Percentiles rank a stretch among this genome's conserved stretches.
These are phyloP conservation scores for Drosophila sechellia DNA, from an alignment of 1,140 invertebrate genomes.

Conservation along the genomic window DNA sequence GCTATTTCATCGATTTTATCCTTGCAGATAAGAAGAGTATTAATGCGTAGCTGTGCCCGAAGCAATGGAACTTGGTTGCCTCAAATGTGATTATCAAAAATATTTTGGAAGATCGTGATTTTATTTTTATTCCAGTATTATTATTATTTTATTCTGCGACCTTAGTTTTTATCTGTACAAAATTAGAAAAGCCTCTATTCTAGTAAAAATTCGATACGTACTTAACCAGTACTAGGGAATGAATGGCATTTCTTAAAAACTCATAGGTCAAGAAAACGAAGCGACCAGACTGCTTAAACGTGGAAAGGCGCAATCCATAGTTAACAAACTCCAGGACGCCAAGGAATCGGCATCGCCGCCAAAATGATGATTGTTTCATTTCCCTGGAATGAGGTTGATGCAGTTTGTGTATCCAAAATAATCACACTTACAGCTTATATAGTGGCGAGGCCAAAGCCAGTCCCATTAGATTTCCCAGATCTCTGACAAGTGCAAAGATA, in stretches of 20 bases:
- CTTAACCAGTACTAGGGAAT: constrained; percentile 45
- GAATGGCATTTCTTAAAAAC: constrained; percentile 52
- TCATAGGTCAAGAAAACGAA: constrained; percentile 63
- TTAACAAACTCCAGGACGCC: constrained; percentile 46
- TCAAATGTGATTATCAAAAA: background rate
- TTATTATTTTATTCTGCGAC: background rate
- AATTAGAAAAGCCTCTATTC: background rate
- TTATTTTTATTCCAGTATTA: no score
- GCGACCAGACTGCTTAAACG: constrained; percentile 60
- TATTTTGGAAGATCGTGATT: background rate
- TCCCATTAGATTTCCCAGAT: constrained; percentile 74
- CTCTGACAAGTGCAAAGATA: constrained; percentile 62
- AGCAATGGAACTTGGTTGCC: no score
- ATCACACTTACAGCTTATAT: constrained; percentile 34
- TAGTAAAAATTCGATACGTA: constrained; percentile 14
- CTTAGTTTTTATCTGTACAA: constrained; percentile 6
- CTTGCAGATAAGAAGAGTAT: background rate
- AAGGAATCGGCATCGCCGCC: constrained; percentile 42
- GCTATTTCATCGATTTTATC: background rate
- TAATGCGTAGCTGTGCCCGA: no score
- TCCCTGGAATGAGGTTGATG: constrained; percentile 6
- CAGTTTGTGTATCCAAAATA: background rate
- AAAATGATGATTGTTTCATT: background rate
- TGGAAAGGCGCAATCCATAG: constrained; percentile 38
- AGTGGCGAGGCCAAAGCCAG: constrained; percentile 63